These are phyloP conservation scores for Proteles cristata DNA, from an alignment of 2,113 vertebrate genomes.

Conservation along the genomic window DNA sequence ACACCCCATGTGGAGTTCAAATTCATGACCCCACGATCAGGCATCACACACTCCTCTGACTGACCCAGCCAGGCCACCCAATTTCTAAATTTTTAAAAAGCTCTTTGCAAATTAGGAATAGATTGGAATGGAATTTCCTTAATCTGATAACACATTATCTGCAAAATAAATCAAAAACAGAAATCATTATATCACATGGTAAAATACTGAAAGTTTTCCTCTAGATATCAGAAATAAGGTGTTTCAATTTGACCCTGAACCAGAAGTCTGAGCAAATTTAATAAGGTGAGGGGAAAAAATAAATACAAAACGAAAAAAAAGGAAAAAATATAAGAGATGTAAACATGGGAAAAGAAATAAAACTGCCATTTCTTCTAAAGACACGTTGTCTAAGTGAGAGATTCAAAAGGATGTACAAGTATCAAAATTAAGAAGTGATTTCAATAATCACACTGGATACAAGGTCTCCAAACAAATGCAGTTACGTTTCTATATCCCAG, in stretches of 20 bases:
- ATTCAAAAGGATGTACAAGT: background rate
- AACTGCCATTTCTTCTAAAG: background rate
- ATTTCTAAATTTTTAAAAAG: constrained; percentile 1
- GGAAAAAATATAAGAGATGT: background rate
- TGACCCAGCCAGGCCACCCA: too few species aligned
- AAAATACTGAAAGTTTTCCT: background rate
- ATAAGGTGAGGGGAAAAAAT: background rate
- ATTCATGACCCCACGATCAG: too few species aligned
- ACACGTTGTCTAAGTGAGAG: background rate
- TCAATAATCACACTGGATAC: background rate
- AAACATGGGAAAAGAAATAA: background rate
- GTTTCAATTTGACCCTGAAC: background rate
- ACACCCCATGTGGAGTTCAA: too few species aligned
- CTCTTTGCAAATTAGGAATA: background rate
- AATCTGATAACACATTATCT: background rate
- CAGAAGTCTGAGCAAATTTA: background rate
- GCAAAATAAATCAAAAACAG: background rate
- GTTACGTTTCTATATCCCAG: background rate
- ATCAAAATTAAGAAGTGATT: constrained; percentile 12
- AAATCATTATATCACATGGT: background rate
- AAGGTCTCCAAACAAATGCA: background rate
- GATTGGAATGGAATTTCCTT: background rate
- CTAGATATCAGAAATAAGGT: background rate
- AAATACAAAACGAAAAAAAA: background rate
- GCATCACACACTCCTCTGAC: too few species aligned